phyloP scores from a whole-genome alignment of 2,888 invertebrate species.

The Diachrysia chrysitis region DNA sequence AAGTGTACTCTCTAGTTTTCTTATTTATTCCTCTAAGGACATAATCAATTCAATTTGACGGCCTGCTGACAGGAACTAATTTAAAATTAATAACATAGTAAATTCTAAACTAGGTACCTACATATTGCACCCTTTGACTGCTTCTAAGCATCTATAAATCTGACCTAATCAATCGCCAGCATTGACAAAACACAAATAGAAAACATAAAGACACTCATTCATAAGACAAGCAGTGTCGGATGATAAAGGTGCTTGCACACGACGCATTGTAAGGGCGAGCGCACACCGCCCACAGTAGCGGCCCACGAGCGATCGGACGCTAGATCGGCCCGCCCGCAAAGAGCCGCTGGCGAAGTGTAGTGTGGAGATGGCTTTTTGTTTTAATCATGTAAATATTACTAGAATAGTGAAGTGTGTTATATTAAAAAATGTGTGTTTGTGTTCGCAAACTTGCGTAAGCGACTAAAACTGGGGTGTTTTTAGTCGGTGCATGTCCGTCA shows the following conservation, averaged over 20 bases:
- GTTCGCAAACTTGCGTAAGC: too few species aligned
- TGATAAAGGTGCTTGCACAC: constrained; percentile 76
- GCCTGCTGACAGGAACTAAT: too few species aligned
- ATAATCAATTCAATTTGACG: too few species aligned
- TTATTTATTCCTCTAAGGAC: too few species aligned
- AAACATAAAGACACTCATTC: constrained; percentile 31
- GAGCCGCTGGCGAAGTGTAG: constrained; percentile 53
- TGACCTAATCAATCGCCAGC: constrained; percentile 34
- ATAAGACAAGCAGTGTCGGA: constrained; percentile 57
- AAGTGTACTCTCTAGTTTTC: too few species aligned
- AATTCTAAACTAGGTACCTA: too few species aligned
- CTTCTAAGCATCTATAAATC: background rate
- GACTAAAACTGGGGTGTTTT: too few species aligned
- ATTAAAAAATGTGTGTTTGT: too few species aligned
- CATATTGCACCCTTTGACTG: background rate
- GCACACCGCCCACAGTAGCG: constrained; percentile 85
- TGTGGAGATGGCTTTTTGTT: constrained; percentile 69
- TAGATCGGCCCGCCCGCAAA: constrained; percentile 85
- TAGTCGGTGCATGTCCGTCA: too few species aligned
- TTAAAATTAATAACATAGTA: too few species aligned
- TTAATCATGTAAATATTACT: too few species aligned
- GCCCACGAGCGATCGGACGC: constrained; percentile 74
- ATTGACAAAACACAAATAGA: constrained; percentile 41
- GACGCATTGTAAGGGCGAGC: constrained; percentile 76
- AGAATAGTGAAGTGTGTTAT: too few species aligned